Evolutionary conservation across 2,797 vertebrate genomes (phyloP), one percentile per base, ranked within the genome.

Genomic region (Enteromius paludinosus): DNA sequence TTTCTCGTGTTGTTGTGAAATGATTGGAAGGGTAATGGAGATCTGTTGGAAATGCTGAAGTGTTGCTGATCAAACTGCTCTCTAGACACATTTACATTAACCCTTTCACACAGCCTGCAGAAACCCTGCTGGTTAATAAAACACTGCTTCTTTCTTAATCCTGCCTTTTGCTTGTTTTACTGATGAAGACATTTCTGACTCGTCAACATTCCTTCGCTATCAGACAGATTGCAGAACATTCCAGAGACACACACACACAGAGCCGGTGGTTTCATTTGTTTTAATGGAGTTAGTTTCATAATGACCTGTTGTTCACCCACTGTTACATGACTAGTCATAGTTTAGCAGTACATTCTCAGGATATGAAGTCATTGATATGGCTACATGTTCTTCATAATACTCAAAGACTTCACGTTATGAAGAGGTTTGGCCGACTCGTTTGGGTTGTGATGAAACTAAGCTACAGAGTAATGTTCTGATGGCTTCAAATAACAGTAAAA

Each of bases 61-160:
- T 56, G 20, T 56, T 56, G 52, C 12, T 61, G 25, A 28, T 61
- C 25, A 61, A 28, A 15, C 56, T 5, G 23, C 11, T 61, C 56
- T 9, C 54, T 25, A 28, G 56, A 33, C 4, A 61, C 23, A 3
- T 54, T n/a, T 10, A n/a, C 52, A 4, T n/a, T n/a, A 3, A 54
- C 3, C 3, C 23, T 11, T 56, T 56, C 20, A 25, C 28, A 35
- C 33, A 14, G 14, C 56, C 69, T 15, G 38, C 23, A 30, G 64
- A 65, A 62, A 30, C 59, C 56, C 59, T 62, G 25, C 70, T 38
- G 41, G 23, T 52, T 72, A 79, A 82, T 86, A 70, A 86, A 86
- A 76, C 56, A 10, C 62, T 9, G 59, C 52, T 28, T 1, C 23
- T 76, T 79, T 64, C 15, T 23, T 18, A 78, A 25, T 54, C 2